These are phyloP conservation scores for Eretmocerus hayati DNA, from an alignment of 2,888 invertebrate species.

Conservation along the genomic window DNA sequence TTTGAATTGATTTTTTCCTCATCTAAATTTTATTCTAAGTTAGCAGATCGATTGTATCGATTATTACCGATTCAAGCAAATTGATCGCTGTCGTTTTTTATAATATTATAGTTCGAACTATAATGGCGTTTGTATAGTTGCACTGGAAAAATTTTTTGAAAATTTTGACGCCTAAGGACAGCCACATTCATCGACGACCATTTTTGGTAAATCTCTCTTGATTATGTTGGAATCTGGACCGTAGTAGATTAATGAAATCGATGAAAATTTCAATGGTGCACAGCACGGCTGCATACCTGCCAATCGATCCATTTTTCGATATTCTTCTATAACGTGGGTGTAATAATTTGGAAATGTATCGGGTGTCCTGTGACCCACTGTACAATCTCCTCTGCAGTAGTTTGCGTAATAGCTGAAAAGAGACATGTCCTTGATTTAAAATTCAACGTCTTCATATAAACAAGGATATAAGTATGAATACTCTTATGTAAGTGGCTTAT, in stretches of 20 bases:
- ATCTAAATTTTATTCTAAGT: no score
- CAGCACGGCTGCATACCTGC: slow-evolving; percentile 86
- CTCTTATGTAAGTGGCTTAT: no score
- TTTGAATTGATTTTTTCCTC: no score
- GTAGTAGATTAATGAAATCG: slow-evolving; percentile 88
- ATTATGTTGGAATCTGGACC: slow-evolving; percentile 85
- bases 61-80: no score
- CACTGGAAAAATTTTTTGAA: no score
- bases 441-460: not conserved
- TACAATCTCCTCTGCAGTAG: slow-evolving; percentile 86
- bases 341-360: slow-evolving; percentile 82
- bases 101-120: no score
- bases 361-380: slow-evolving; percentile 66
- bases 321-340: slow-evolving; percentile 86
- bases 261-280: slow-evolving; percentile 84
- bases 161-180: slow-evolving; percentile 74
- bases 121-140: no score
- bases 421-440: not conserved
- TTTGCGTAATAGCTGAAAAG: slow-evolving; percentile 71
- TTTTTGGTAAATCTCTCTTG: slow-evolving; percentile 88
- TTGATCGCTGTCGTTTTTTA: no score
- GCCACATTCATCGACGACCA: slow-evolving; percentile 94
- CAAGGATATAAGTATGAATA: no score
- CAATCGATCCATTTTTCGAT: slow-evolving; percentile 66
- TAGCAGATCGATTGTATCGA: no score